phyloP scores from a whole-genome alignment of 23 tunicate genomes.

The Ascidia mentula region DNA sequence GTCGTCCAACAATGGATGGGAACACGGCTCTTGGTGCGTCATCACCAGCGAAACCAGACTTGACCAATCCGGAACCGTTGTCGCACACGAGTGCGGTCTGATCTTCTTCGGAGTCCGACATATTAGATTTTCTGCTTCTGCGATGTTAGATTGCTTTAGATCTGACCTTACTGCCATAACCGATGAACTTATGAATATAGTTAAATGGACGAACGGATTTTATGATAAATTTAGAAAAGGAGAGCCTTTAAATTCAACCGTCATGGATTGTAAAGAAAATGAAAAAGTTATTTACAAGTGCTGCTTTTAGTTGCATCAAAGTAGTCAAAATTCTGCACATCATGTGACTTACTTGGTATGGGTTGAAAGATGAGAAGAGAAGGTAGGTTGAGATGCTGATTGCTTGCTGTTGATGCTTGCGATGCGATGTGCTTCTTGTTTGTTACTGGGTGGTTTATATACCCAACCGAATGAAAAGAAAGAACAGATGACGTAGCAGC shows the following conservation, averaged over 20 bases:
- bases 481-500: not conserved
- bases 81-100: slow-evolving; percentile 85
- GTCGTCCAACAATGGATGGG: slow-evolving; percentile 88
- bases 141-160: too few species aligned
- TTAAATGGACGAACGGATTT: too few species aligned
- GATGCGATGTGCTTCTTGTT: not conserved
- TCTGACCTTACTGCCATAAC: too few species aligned
- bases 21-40: slow-evolving; percentile 92
- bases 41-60: slow-evolving; percentile 86
- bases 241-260: too few species aligned
- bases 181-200: too few species aligned
- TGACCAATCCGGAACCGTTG: slow-evolving; percentile 85
- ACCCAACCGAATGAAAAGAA: not conserved
- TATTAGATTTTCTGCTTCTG: slow-evolving; percentile 2
- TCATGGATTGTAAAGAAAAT: too few species aligned
- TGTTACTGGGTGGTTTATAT: not conserved
- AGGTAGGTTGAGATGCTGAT: not conserved
- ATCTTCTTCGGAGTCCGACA: slow-evolving; percentile 84
- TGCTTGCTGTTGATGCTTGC: not conserved
- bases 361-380: not conserved
- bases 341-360: too few species aligned
- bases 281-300: too few species aligned
- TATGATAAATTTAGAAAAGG: too few species aligned
- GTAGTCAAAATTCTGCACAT: too few species aligned
- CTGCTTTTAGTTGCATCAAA: too few species aligned